Percentiles rank a stretch among this genome's conserved stretches.
These are phyloP conservation scores for Fopius arisanus DNA, from an alignment of 1,140 invertebrate species.

Conservation along the genomic window DNA sequence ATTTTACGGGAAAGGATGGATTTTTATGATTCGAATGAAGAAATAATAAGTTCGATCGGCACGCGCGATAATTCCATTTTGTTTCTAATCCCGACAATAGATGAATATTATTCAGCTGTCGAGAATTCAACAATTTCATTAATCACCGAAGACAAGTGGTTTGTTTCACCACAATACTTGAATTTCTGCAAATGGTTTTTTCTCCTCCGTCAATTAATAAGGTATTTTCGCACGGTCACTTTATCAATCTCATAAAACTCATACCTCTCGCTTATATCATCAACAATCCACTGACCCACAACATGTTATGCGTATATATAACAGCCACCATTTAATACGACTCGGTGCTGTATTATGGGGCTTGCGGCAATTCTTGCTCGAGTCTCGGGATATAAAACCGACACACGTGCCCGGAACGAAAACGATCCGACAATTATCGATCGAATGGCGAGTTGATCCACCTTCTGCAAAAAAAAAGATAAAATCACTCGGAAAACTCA, in stretches of 20 bases:
- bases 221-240: not conserved
- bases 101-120: no score
- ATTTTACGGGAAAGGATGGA: no score
- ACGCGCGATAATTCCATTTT: no score
- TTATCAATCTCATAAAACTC: not conserved
- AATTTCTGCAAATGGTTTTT: not conserved
- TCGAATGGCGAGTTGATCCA: not conserved
- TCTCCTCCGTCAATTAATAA: not conserved
- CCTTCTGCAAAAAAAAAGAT: not conserved
- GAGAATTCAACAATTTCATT: not conserved
- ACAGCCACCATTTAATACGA: not conserved
- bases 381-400: not conserved
- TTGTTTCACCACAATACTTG: not conserved
- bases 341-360: not conserved
- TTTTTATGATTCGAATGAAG: no score
- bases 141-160: not conserved
- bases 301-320: conserved; percentile 7
- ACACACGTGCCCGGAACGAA: conserved; percentile 17
- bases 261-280: conserved; percentile 7
- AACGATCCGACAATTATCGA: conserved; percentile 10
- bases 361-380: not conserved
- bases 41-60: no score
- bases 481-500: no score
- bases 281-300: conserved; percentile 15
- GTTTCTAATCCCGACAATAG: no score